These are phyloP conservation scores for Arion vulgaris DNA, from an alignment of 1,140 invertebrate species.

Conservation along the genomic window DNA sequence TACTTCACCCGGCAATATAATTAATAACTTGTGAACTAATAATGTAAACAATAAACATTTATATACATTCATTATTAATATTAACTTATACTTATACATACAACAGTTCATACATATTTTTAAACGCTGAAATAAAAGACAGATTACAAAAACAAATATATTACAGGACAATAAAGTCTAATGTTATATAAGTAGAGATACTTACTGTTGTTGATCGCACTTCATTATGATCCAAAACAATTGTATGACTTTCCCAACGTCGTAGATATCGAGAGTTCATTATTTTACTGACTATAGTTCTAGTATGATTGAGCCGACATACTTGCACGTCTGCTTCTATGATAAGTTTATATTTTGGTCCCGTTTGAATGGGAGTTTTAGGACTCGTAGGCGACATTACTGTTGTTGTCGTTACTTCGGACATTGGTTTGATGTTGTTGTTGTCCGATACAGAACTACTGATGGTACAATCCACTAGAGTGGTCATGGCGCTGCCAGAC, in stretches of 20 bases:
- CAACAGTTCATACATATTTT: too few relatives aligned
- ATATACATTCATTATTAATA: too few relatives aligned
- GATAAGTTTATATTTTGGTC: conserved; percentile 80
- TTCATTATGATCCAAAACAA: conserved; percentile 81
- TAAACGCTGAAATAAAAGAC: too few relatives aligned
- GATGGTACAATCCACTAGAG: conserved; percentile 10
- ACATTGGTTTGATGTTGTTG: conserved; percentile 35
- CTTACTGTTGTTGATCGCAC: conserved; percentile 85
- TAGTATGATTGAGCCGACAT: conserved; percentile 85
- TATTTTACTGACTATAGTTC: conserved; percentile 87
- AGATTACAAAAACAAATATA: too few relatives aligned
- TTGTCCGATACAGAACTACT: conserved; percentile 23
- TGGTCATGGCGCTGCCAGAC: background rate
- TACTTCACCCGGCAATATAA: too few relatives aligned
- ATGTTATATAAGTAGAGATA: conserved; percentile 43
- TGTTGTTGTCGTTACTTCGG: background rate
- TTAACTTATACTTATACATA: too few relatives aligned
- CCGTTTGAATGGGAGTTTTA: conserved; percentile 33
- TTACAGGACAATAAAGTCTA: too few relatives aligned
- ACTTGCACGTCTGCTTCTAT: conserved; percentile 84
- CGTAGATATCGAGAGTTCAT: conserved; percentile 85
- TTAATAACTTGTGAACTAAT: too few relatives aligned
- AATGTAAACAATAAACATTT: too few relatives aligned
- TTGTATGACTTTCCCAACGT: conserved; percentile 85
- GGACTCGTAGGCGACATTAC: conserved; percentile 17